These are phyloP conservation scores for Caenorhabditis doughertyi DNA, from an alignment of 2,888 invertebrate genomes.

Conservation along the genomic window DNA sequence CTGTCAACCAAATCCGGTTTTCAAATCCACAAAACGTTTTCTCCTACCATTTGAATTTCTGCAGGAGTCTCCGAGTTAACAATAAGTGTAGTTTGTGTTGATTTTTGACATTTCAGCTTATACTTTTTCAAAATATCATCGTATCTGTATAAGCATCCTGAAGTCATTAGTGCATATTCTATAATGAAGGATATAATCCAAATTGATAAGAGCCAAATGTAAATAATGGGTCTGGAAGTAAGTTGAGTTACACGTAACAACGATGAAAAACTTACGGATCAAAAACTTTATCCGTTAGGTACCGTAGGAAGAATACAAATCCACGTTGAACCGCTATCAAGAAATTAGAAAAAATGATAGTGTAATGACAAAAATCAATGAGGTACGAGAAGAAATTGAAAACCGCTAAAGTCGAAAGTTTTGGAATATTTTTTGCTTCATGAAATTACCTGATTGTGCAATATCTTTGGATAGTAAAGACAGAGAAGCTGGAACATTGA, in stretches of 20 bases:
- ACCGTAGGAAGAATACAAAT: constrained; percentile 13
- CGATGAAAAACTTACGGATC: constrained; percentile 1
- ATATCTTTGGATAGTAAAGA: constrained; percentile 43
- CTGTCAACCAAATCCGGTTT: too few relatives aligned
- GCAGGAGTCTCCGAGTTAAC: neutral
- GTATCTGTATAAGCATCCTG: neutral
- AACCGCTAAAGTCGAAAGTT: neutral
- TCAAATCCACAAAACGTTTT: too few relatives aligned
- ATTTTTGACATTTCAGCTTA: constrained; percentile 5
- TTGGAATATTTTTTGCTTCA: too few relatives aligned
- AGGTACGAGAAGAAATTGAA: constrained; percentile 7
- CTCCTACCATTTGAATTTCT: neutral
- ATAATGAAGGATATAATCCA: neutral
- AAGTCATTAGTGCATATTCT: constrained; percentile 3
- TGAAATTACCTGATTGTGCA: constrained; percentile 34
- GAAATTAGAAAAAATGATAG: constrained; percentile 12
- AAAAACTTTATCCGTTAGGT: constrained; percentile 11
- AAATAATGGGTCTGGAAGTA: neutral
- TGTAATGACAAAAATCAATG: constrained; percentile 21
- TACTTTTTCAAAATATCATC: neutral
- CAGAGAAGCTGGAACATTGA: constrained; percentile 49
- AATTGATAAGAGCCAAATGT: neutral
- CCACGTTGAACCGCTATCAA: constrained; percentile 12
- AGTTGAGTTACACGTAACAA: too few relatives aligned
- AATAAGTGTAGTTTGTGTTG: neutral